Base-by-base conservation (phyloP, 2,888 invertebrate species). In the Aphrophora alni region DNA sequence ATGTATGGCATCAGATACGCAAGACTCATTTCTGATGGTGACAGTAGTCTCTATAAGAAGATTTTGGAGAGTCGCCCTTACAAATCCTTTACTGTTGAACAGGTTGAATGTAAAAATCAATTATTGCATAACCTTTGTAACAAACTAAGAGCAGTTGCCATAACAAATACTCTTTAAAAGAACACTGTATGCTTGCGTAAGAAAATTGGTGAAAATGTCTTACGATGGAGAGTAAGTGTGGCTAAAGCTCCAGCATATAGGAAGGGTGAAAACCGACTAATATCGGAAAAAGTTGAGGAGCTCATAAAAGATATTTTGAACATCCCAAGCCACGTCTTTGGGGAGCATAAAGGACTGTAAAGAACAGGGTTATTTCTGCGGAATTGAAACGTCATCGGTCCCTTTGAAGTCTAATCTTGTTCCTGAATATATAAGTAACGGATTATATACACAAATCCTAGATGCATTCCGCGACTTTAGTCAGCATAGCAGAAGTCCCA, bases 11-110 rank as follows among this genome's bases (percentile, higher is more conserved):
- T 78, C 24, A 78, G 73, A 26, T 78, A 78, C 21, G 72, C 78
- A 12, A 7, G 73, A 2, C 59, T 87, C 38, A 84, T 87, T 24
- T 87, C 86, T 25, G 87, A 87, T 83, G 87, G 87, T n/a, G 88
- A 88, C 81, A 85, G 86, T n/a, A 87, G 85, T 10, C 86, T 87
- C 0, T 86, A 85, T 71, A 82, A 83, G 75, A 85, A 83, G 83
- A 84, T 87, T 8, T 4, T 81, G 25, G 82, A 85, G 82, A 73
- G 59, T 26, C 80, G 83, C 28, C 84, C 85, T 2, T 87, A 87
- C 82, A 82, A 83, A 0, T 79, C 76, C 17, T 70, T 80, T 21
- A 75, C 80, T 24, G 83, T 86, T 0, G 75, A 85, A 71, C 87
- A 87, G 85, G 80, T 86, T 1, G 86, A 87, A 83, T 87, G 87